Base-by-base conservation (phyloP, 2,888 invertebrate genomes). In the Bhutanitis thaidina region DNA sequence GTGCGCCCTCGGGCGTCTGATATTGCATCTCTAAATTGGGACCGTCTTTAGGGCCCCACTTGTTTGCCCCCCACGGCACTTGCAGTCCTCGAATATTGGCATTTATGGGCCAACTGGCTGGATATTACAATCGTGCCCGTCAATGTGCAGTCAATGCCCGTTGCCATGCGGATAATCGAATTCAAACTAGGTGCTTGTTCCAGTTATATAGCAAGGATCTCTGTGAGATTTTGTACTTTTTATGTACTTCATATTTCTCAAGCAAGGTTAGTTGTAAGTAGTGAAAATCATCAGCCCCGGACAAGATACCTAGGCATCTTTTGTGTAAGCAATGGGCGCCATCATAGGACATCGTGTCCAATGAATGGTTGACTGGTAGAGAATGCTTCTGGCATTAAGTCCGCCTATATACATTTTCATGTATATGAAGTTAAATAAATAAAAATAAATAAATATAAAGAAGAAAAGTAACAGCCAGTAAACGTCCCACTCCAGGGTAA, bases 1-100 rank as follows among this genome's bases (percentile, higher is more conserved):
- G 37, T 29, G 45, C 40, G 27, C 44, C 50, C 29, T 35, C 32
- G 16, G 39, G 50, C 39, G 39, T 40, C 39, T 44, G 35, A 50
- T 50, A 50, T 50, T 50, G 50, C 50, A 27, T 40, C 40, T 39
- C 35, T 44, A 27, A 49, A 49, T 43, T 39, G 50, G 34, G 39
- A 14, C 20, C 25, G 44, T 34, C 40, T 50, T 34, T 25, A 12
- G 27, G 20, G 20, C n/a, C 35, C 16, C 16, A 1, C 35, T 49
- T 40, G 39, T 50, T 44, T 50, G 27, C 48, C 3, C 12, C 27
- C 7, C 36, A 13, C 40, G n/a, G 29, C 44, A 4, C 35, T 16
- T 29, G 20, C 43, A 43, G 29, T 27, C 35, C 32, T 41, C 40
- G 16, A 41, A 29, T 12, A 29, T 41, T 48, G 7, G 34, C 10